Conservation (phyloP, 2,888 invertebrate genomes). For the Hermaeophaga mercurialis region DNA sequence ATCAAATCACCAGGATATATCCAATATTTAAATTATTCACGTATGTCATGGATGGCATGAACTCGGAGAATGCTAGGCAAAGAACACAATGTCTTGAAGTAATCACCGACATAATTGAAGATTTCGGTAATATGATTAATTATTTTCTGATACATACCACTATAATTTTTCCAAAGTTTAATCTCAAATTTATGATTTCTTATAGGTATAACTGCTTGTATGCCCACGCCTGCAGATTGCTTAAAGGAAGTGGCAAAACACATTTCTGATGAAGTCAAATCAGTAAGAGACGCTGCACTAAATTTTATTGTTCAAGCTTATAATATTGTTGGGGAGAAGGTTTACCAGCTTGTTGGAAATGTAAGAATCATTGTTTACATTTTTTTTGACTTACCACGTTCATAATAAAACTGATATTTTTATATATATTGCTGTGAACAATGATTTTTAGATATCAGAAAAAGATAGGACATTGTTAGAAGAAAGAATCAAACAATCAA, state of each 20-base stretch:
- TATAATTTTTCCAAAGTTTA: too few species aligned
- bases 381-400: too few species aligned
- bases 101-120: slow-evolving; percentile 83
- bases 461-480: slow-evolving; percentile 94
- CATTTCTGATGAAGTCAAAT: slow-evolving; percentile 95
- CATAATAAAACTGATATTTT: too few species aligned
- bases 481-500: slow-evolving; percentile 92
- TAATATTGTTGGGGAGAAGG: slow-evolving; percentile 86
- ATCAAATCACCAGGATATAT: slow-evolving; percentile 83
- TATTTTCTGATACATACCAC: too few species aligned
- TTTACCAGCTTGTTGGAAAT: slow-evolving; percentile 90
- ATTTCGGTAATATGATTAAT: slow-evolving; percentile 71
- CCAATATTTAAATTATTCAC: slow-evolving; percentile 88
- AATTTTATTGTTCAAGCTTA: slow-evolving; percentile 93
- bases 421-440: too few species aligned
- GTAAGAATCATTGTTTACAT: too few species aligned
- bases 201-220: slow-evolving; percentile 71
- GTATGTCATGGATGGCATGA: slow-evolving; percentile 92
- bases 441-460: slow-evolving; percentile 79
- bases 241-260: slow-evolving; percentile 91
- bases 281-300: slow-evolving; percentile 93
- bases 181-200: slow-evolving; percentile 20
- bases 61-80: slow-evolving; percentile 96
- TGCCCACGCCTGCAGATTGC: slow-evolving; percentile 78
- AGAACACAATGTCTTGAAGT: slow-evolving; percentile 96